These are phyloP conservation scores for Trachelipus rathkii DNA, from an alignment of 1,140 invertebrate genomes.

Conservation along the genomic window DNA sequence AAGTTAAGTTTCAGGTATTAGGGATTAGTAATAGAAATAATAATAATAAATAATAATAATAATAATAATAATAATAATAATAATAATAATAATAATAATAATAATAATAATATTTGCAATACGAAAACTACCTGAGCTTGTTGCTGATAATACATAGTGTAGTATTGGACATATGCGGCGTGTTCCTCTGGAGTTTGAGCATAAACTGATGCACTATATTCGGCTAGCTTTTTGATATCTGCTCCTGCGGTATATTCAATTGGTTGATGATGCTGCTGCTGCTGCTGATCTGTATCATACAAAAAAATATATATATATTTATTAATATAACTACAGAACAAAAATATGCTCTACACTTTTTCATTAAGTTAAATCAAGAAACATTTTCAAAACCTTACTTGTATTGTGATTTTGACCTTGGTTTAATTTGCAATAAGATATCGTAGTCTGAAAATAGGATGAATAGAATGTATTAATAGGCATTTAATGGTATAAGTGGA, in stretches of 20 bases:
- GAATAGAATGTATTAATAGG: too few species aligned
- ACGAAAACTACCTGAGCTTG: conserved; percentile 53
- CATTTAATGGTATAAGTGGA: too few species aligned
- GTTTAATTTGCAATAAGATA: conserved; percentile 44
- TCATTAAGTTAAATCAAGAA: too few species aligned
- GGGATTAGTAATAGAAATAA: background rate
- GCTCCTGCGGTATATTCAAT: conserved; percentile 40
- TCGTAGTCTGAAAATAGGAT: conserved; percentile 34
- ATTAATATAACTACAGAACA: too few species aligned
- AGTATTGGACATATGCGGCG: conserved; percentile 69
- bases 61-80: background rate
- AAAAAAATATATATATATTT: too few species aligned
- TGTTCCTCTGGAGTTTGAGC: conserved; percentile 69
- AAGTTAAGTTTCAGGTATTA: too few species aligned
- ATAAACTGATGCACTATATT: conserved; percentile 72
- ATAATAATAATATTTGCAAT: background rate
- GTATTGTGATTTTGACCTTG: background rate
- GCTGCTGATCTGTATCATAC: conserved; percentile 18
- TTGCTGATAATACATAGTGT: conserved; percentile 73
- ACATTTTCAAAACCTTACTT: background rate
- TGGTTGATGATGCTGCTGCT: conserved; percentile 40
- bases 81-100: background rate
- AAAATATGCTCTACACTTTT: too few species aligned
- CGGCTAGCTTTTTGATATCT: conserved; percentile 64
- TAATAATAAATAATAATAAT: background rate